A percentile compares a stretch with the other conserved stretches of the same genome.
These are phyloP conservation scores for Sebastiscus tertius DNA, from an alignment of 2,797 vertebrate genomes.

Conservation along the genomic window DNA sequence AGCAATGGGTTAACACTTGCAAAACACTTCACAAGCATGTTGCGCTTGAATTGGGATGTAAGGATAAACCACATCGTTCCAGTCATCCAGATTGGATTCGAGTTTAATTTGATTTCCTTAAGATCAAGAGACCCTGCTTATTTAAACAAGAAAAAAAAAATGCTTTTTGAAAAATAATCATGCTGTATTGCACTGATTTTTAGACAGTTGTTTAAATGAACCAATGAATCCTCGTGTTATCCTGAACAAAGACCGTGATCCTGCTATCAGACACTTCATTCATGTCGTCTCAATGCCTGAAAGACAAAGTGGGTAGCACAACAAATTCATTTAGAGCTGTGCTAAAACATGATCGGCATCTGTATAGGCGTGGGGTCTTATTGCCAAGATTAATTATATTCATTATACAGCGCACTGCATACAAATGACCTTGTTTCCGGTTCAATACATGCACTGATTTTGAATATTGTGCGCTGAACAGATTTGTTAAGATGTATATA, in stretches of 20 bases:
- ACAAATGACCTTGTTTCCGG: conserved; percentile 64
- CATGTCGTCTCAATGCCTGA: conserved; percentile 74
- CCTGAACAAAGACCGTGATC: conserved; percentile 77
- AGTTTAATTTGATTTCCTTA: conserved; percentile 72
- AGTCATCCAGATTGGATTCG: conserved; percentile 56
- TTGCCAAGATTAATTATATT: conserved; percentile 79
- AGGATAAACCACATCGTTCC: conserved; percentile 57
- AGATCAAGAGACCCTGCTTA: conserved; percentile 60
- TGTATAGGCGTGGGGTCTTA: conserved; percentile 70
- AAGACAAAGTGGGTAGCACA: conserved; percentile 83
- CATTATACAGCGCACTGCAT: conserved; percentile 66
- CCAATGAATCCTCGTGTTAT: conserved; percentile 71
- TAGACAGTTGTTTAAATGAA: conserved; percentile 76
- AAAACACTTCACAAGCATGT: conserved; percentile 35
- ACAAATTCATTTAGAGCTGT: conserved; percentile 81
- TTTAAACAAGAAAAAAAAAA: conserved; percentile 47
- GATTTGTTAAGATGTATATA: conserved; percentile 7
- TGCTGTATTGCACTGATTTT: conserved; percentile 66
- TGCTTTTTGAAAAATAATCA: conserved; percentile 70
- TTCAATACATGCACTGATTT: conserved; percentile 47
- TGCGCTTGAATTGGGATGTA: conserved; percentile 31
- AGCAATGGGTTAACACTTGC: conserved; percentile 34
- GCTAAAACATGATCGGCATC: conserved; percentile 82
- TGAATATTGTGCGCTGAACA: conserved; percentile 25
- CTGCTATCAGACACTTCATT: conserved; percentile 79